Percentiles rank a stretch among this genome's conserved stretches.
phyloP scores from a whole-genome alignment of 2,113 vertebrate genomes.

The Morone chrysops region DNA sequence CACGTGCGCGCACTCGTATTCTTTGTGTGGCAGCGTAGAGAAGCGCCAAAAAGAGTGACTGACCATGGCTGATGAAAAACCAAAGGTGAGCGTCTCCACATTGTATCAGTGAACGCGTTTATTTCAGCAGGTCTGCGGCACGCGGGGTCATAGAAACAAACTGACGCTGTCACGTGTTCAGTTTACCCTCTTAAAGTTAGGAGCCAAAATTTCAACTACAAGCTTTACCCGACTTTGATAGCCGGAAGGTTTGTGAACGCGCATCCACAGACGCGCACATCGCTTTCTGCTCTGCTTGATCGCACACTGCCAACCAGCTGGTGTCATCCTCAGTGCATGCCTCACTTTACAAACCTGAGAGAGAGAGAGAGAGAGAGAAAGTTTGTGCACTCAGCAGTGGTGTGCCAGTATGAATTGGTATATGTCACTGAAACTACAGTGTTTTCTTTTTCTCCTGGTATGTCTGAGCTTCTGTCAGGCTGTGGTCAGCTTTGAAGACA shows the following conservation, averaged over 20 bases:
- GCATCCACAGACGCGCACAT: slow-evolving; percentile 75
- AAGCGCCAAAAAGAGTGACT: slow-evolving; percentile 87
- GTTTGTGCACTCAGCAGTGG: background rate
- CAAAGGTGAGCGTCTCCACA: slow-evolving; percentile 89
- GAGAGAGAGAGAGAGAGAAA: background rate
- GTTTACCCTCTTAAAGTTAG: slow-evolving; percentile 60
- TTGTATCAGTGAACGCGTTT: background rate
- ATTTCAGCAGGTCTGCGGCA: background rate
- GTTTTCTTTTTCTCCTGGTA: background rate
- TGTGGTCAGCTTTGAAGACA: background rate
- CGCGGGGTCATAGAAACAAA: background rate
- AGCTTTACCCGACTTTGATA: slow-evolving; percentile 74
- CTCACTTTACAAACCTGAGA: background rate
- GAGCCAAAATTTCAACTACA: slow-evolving; percentile 65
- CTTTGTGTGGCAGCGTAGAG: slow-evolving; percentile 90
- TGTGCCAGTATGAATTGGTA: background rate
- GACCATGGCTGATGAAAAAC: slow-evolving; percentile 97
- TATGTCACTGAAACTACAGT: background rate
- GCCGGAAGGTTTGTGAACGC: slow-evolving; percentile 87
- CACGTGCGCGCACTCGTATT: slow-evolving; percentile 87
- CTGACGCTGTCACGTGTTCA: background rate
- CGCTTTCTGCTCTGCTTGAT: slow-evolving; percentile 53
- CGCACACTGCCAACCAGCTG: slow-evolving; percentile 61
- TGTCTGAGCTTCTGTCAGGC: background rate
- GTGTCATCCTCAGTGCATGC: slow-evolving; percentile 40